These are phyloP conservation scores for Thamnaconus septentrionalis DNA, from an alignment of 2,113 vertebrate species.

Conservation along the genomic window DNA sequence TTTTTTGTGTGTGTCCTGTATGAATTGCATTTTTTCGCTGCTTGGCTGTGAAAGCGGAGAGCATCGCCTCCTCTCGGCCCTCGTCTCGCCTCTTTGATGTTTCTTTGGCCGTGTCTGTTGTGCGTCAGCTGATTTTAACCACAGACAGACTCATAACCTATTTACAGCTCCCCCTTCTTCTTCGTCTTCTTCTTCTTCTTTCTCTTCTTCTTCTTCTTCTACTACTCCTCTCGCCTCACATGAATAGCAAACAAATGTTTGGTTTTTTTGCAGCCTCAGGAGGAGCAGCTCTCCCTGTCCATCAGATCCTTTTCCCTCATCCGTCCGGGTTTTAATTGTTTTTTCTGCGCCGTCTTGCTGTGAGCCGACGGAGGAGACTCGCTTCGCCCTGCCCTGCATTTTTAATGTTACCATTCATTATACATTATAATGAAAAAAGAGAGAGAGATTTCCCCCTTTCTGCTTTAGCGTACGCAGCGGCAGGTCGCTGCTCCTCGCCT, in stretches of 20 bases:
- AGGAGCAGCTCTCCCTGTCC: not conserved
- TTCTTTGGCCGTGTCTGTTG: constrained; percentile 8
- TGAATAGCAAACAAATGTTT: not conserved
- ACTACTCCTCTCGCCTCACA: not conserved
- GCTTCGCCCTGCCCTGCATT: constrained; percentile 38
- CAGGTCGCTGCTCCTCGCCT: not conserved
- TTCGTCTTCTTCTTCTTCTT: not conserved
- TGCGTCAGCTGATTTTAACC: constrained; percentile 21
- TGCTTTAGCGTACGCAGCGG: constrained; percentile 20
- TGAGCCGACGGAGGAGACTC: constrained; percentile 26
- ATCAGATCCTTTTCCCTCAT: not conserved
- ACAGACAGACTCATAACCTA: constrained; percentile 15
- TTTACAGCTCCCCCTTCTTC: not conserved
- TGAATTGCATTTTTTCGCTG: not conserved
- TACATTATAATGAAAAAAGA: constrained; percentile 3
- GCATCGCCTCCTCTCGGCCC: no score
- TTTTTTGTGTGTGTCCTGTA: not conserved
- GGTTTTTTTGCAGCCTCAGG: not conserved
- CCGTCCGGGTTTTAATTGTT: constrained; percentile 34
- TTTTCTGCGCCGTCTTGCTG: constrained; percentile 40
- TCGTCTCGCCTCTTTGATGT: not conserved
- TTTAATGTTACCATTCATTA: constrained; percentile 58
- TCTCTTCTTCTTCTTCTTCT: not conserved
- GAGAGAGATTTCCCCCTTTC: not conserved
- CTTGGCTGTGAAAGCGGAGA: not conserved